Percentiles rank a stretch among this genome's conserved stretches.
Conservation (phyloP, 92 coral and sea anemone species). For the Pocillopora grandis region DNA sequence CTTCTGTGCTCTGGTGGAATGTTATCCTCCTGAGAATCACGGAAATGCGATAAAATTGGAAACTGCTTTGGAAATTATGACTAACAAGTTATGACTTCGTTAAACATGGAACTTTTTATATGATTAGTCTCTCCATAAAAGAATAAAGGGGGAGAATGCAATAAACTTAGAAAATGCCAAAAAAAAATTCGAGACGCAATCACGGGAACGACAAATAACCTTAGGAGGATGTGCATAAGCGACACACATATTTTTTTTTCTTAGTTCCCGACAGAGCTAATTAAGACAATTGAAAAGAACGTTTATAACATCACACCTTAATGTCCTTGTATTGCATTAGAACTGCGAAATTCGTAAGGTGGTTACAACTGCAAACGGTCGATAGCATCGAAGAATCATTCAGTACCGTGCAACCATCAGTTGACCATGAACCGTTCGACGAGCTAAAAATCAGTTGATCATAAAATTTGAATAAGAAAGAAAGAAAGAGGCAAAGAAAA, state of each 20-base stretch:
- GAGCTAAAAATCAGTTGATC: constrained; percentile 7
- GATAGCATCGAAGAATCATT: constrained; percentile 4
- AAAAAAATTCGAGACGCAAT: too few species aligned
- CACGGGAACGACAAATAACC: too few species aligned
- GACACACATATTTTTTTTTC: too few species aligned
- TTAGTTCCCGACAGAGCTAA: too few species aligned
- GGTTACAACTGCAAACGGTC: constrained; percentile 69
- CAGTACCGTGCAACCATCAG: constrained; percentile 44
- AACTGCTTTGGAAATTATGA: not conserved
- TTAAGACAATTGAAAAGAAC: too few species aligned
- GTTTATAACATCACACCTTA: not conserved
- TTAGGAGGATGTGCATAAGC: too few species aligned
- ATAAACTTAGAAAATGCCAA: too few species aligned
- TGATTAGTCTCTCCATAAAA: too few species aligned
- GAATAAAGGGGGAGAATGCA: too few species aligned
- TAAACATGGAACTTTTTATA: too few species aligned
- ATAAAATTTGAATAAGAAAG: too few species aligned
- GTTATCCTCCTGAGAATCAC: not conserved
- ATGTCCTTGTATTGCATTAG: constrained; percentile 44
- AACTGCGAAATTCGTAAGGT: constrained; percentile 77
- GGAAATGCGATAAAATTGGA: not conserved
- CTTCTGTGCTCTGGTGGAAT: not conserved
- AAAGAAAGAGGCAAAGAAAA: not conserved
- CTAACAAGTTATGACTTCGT: too few species aligned
- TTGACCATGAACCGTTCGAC: constrained; percentile 52